Conservation (phyloP, 2,113 vertebrate genomes). For the Xerus inauris region DNA sequence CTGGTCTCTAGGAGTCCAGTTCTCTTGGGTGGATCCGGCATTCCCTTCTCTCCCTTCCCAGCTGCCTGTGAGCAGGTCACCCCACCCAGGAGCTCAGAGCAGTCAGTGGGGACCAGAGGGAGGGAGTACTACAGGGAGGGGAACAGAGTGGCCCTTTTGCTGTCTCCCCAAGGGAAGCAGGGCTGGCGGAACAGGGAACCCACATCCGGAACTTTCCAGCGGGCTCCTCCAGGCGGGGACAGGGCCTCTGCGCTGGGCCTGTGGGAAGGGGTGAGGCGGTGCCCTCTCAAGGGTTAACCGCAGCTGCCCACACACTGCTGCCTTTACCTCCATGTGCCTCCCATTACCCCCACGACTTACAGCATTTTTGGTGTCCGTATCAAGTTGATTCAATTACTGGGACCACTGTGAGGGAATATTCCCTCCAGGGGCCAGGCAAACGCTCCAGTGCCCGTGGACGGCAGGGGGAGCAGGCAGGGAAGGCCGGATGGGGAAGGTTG, state of each 20-base stretch:
- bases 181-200: not conserved
- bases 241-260: too few species aligned
- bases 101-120: accelerated
- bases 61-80: not conserved
- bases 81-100: not conserved
- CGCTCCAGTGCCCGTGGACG: slow-evolving; percentile 84
- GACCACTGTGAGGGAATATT: slow-evolving; percentile 88
- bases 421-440: slow-evolving; percentile 85
- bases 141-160: not conserved
- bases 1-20: too few species aligned
- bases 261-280: accelerated
- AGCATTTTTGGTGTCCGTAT: slow-evolving; percentile 89
- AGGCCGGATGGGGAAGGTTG: slow-evolving; percentile 88
- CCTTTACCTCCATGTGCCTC: slow-evolving; percentile 89
- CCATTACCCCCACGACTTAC: slow-evolving; percentile 89
- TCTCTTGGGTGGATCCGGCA: accelerated
- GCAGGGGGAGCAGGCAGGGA: slow-evolving; percentile 76
- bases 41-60: too few species aligned
- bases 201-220: accelerated
- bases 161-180: too few species aligned
- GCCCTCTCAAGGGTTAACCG: slow-evolving; percentile 69
- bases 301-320: slow-evolving; percentile 75
- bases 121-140: accelerated
- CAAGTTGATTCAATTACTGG: slow-evolving; percentile 94
- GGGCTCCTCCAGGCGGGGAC: not conserved